Base-by-base conservation (phyloP, 2,113 vertebrate genomes). In the Nothobranchius kuhntae region DNA sequence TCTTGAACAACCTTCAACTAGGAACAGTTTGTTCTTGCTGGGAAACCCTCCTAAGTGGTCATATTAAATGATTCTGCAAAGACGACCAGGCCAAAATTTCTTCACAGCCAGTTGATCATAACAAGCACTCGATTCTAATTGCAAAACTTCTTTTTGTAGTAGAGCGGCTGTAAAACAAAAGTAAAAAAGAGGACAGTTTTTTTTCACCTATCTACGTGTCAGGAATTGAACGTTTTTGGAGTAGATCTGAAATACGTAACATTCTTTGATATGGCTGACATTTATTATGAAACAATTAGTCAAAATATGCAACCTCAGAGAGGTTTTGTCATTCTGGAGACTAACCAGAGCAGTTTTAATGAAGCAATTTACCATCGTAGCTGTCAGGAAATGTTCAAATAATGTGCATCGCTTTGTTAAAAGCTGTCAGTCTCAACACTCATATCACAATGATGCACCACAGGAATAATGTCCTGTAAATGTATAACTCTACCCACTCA, bases 401-500 rank as follows among this genome's bases (percentile, higher is more conserved):
- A 54, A 63, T 38, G n/a, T 53, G 11, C 30, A 58, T 40, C 3
- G n/a, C 9, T 44, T 57, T 54, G 35, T 51, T 14, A 52, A 47
- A 55, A 15, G 35, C 15, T 36, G 30, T 42, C 24, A 69, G 40
- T 12, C 3, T 38, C 9, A 56, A 30, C 38, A 77, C 60, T 30
- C 4, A 59, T 46, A 71, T 71, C 9, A 55, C 46, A 45, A 48
- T 42, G 4, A 35, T 2, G 57, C 58, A 21, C 26, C 35, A 13
- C 46, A 52, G 2, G 48, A 53, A 58, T 36, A 48, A 13, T 44
- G 42, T 44, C 45, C 52, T 75, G 51, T 38, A 51, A 56, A 75
- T 60, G 68, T 55, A 46, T 13, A 64, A 52, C 46, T 35, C 45
- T 26, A 14, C 63, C 15, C 14, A 51, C 47, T 6, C 15, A 48